Base-by-base conservation (phyloP, 2,797 vertebrate genomes). In the Prunella strophiata region DNA sequence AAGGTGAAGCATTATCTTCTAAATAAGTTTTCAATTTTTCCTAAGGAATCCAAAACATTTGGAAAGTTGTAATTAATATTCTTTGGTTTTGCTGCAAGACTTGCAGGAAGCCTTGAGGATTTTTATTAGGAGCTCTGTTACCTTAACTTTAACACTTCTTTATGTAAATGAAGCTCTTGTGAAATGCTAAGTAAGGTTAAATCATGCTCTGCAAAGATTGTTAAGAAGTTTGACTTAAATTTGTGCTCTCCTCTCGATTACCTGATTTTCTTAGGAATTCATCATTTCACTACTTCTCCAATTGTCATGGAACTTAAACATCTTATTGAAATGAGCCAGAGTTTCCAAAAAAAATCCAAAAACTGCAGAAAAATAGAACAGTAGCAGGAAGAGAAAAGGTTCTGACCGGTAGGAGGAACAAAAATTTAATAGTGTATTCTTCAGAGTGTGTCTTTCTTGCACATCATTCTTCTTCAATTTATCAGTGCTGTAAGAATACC, bases 101-200 rank as follows among this genome's bases (percentile, higher is more conserved):
- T 76, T 79, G 30, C 22, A 87, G 26, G 18, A 79, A 89, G 20
- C 18, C 36, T 54, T 2, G 5, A 51, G 11, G 48, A 84, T 51
- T 86, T 94, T 84, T 87, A 47, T 58, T 51, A 81, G 47, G 32
- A 70, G 10, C 14, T 84, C 51, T 85, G 26, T 47, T 45, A 73
- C 25, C 80, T 71, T 48, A 81, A 78, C 25, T 83, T 71, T 48
- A 81, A 78, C 23, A 55, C 42, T 93, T 87, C 77, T 77, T 92
- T 59, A 73, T 9, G 2, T 45, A 93, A 89, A 63, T 79, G 22
- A 87, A 91, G 40, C 16, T 84, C 43, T 82, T 78, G 27, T 73
- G 85, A 74, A 66, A 86, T 58, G 51, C 70, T 86, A 78, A 85
- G 65, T 62, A 85, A 84, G 30, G 34, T 61, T 90, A 94, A 88